A percentile compares a stretch with the other conserved stretches of the same genome.
Evolutionary conservation across 2,797 vertebrate species (phyloP).

Genomic region (Eutrigla gurnardus): DNA sequence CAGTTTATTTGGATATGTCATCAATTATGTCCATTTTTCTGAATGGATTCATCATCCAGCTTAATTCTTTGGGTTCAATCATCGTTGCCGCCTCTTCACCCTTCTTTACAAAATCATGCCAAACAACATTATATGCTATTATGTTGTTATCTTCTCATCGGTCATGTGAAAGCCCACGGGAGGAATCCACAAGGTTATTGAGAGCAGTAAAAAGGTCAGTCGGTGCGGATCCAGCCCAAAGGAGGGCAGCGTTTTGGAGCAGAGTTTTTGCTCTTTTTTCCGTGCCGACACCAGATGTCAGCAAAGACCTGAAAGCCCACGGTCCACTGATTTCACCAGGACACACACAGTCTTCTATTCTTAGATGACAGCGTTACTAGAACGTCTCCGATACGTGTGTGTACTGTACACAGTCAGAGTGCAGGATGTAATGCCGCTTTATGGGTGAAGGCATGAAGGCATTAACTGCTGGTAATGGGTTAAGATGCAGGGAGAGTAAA

Average conservation of each 20-base stretch:
- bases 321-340: slow-evolving; percentile 35
- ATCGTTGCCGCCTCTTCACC: background rate
- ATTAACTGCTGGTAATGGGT: background rate
- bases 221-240: slow-evolving; percentile 42
- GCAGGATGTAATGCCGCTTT: background rate
- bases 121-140: background rate
- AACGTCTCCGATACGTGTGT: background rate
- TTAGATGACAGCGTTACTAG: slow-evolving; percentile 29
- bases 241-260: slow-evolving; percentile 36
- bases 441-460: slow-evolving; percentile 5
- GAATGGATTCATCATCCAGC: background rate
- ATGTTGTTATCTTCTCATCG: background rate
- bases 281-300: slow-evolving; percentile 71
- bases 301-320: slow-evolving; percentile 54
- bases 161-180: background rate
- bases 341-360: slow-evolving; percentile 30
- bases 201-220: slow-evolving; percentile 36
- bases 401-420: background rate
- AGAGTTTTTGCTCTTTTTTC: slow-evolving; percentile 32
- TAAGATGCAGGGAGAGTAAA: slow-evolving; percentile 6
- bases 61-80: background rate
- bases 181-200: slow-evolving; percentile 4
- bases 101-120: background rate
- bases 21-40: background rate
- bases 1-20: background rate